Conservation (phyloP, 1,140 invertebrate species). For the Caenorhabditis briggsae region DNA sequence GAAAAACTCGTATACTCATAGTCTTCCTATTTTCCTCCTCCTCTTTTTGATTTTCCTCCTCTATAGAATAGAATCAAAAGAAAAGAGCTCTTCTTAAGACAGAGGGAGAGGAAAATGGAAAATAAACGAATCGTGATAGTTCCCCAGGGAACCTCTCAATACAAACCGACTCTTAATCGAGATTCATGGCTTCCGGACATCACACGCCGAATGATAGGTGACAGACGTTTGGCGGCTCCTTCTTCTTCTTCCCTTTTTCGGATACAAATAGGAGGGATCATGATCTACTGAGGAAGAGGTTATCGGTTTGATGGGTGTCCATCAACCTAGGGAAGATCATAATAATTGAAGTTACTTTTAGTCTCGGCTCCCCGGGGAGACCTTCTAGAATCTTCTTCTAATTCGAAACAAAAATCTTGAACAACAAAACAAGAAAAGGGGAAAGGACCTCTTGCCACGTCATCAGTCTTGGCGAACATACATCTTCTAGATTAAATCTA, state of each 20-base stretch:
- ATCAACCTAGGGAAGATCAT: not conserved
- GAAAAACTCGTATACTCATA: not conserved
- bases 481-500: constrained; percentile 24
- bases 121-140: constrained; percentile 52
- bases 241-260: not conserved
- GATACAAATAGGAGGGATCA: not conserved
- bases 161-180: constrained; percentile 40
- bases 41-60: not conserved
- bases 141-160: constrained; percentile 39
- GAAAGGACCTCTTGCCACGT: not conserved
- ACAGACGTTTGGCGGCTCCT: constrained; percentile 45
- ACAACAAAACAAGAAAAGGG: no score
- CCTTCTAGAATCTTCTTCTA: no score
- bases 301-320: constrained; percentile 49
- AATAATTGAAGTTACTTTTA: constrained; percentile 29
- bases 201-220: constrained; percentile 36
- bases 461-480: constrained; percentile 7
- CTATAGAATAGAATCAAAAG: constrained; percentile 48
- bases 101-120: constrained; percentile 12
- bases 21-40: not conserved
- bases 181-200: constrained; percentile 54
- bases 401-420: no score
- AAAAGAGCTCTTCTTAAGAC: not conserved
- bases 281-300: constrained; percentile 1
- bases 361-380: no score